Base-by-base conservation (phyloP, 1,140 invertebrate genomes). In the Asbolus verrucosus region DNA sequence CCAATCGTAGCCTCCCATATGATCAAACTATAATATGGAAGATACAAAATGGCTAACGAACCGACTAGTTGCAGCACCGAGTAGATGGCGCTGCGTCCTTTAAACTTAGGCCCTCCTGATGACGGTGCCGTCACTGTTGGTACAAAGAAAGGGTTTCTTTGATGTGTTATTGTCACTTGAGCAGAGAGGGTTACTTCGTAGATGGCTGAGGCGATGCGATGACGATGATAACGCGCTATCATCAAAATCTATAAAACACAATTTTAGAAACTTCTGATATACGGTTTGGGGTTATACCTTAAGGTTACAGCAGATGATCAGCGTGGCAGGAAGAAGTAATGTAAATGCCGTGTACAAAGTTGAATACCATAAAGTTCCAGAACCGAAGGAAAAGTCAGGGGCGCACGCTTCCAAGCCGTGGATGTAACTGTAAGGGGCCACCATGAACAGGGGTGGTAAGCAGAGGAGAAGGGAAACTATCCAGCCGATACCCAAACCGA, bases 121-220 rank as follows among this genome's bases (percentile, higher is more conserved):
- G 85, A 81, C 1, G 87, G 86, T 1, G 81, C 80, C 15, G 84
- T 85, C 2, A 84, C 82, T 1, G 86, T 87, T 33, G 88, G 86
- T 68, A 89, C 84, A 73, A 88, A 89, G 76, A 90, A 90, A 9
- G 91, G 91, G 77, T 92, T 92, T 38, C 89, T 82, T 77, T 93
- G 91, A 75, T 93, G 91, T 0, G 91, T 93, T 70, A 94, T 92
- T 5, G 91, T 93, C 31, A 92, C 91, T 82, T 93, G 92, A 1
- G 92, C 92, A 1, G 91, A 92, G 30, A 94, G 78, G 0, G 92
- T 93, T 3, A 94, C 91, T 82, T 94, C 91, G 80, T 92, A 94
- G 70, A 94, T 92, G 3, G 92, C 92, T 18, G 91, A 90, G 11
- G 92, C 91, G 60, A 94, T 94, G 18, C 92, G 85, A 78, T 94